A percentile compares a stretch with the other conserved stretches of the same genome.
Evolutionary conservation across 1,140 invertebrate species (phyloP).

Genomic region (Manduca sexta): DNA sequence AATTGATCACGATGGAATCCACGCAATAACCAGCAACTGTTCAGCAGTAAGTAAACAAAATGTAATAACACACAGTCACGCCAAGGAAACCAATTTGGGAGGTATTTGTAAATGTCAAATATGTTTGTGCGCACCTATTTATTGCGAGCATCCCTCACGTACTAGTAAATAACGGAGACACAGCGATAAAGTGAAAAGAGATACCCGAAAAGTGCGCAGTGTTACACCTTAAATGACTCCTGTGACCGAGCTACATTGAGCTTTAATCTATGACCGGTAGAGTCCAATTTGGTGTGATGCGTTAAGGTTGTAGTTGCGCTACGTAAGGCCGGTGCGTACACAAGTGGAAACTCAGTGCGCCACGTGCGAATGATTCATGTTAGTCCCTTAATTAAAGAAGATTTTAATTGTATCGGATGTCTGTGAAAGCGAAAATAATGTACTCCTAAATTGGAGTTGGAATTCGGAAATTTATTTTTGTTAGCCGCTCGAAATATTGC

Average conservation of each 20-base stretch:
- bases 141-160: conserved; percentile 67
- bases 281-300: conserved; percentile 32
- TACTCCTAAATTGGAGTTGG: conserved; percentile 69
- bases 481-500: conserved; percentile 54
- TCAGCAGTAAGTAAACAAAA: conserved; percentile 48
- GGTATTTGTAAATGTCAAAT: conserved; percentile 69
- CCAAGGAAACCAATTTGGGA: conserved; percentile 62
- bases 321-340: conserved; percentile 43
- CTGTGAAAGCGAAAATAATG: conserved; percentile 73
- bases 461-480: conserved; percentile 66
- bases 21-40: conserved; percentile 16
- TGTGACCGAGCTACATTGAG: conserved; percentile 18
- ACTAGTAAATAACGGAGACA: conserved; percentile 68
- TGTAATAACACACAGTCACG: conserved; percentile 57
- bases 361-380: conserved; percentile 74
- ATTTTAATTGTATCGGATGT: conserved; percentile 74
- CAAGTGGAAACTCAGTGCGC: conserved; percentile 70
- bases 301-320: conserved; percentile 26
- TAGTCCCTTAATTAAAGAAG: conserved; percentile 74
- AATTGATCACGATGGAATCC: background rate
- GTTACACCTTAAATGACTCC: conserved; percentile 32
- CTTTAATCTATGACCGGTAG: conserved; percentile 26
- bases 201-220: conserved; percentile 41
- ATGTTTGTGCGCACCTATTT: conserved; percentile 68
- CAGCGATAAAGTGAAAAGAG: conserved; percentile 68